Evolutionary conservation across 2,113 vertebrate species (phyloP).

Genomic region (Pantherophis guttatus): DNA sequence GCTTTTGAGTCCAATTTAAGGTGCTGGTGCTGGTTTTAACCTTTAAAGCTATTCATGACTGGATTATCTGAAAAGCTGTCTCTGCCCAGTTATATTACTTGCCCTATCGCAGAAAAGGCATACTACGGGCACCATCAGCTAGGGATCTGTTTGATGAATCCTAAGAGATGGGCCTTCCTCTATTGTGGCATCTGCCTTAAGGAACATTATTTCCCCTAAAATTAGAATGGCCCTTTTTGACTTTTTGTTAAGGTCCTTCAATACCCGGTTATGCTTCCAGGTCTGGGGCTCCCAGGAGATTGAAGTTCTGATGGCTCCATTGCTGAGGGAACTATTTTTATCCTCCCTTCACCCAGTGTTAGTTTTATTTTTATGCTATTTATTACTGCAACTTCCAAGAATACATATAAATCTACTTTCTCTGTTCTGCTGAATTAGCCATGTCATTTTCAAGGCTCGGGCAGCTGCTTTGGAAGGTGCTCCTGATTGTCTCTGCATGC

Average conservation of each 20-base stretch:
- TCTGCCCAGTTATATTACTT: not conserved
- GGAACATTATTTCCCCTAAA: not conserved
- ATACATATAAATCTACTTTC: no score
- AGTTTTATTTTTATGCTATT: not conserved
- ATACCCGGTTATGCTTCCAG: not conserved
- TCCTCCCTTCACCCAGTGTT: no score
- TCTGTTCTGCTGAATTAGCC: no score
- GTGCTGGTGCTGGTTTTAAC: not conserved
- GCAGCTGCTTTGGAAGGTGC: not conserved
- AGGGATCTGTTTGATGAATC: not conserved
- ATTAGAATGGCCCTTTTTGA: not conserved
- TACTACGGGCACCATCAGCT: not conserved
- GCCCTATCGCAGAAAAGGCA: not conserved
- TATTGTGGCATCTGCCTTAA: not conserved
- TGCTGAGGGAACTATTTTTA: not conserved
- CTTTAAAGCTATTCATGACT: not conserved
- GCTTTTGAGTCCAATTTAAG: not conserved
- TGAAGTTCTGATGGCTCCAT: not conserved
- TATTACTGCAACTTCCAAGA: not conserved
- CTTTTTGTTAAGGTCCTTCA: not conserved
- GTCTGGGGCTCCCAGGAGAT: not conserved
- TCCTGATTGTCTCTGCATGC: not conserved
- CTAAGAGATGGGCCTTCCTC: no score
- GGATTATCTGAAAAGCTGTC: not conserved
- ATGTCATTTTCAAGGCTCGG: no score